Base-by-base conservation (phyloP, 2,797 vertebrate species). In the Halcyon smyrnensis region DNA sequence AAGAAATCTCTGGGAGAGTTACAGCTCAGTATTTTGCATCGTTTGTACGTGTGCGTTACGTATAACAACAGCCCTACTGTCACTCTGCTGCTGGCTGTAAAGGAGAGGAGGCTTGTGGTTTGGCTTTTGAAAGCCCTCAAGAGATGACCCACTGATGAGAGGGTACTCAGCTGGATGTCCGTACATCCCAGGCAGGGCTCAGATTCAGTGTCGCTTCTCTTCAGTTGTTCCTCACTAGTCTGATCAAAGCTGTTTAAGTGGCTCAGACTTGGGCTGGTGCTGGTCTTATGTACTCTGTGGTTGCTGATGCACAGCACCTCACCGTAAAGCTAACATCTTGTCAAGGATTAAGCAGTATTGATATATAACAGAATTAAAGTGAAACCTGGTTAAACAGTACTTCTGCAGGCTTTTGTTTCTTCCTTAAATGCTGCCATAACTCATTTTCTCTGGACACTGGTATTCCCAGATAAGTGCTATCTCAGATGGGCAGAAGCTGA, bases 121-220 rank as follows among this genome's bases (percentile, higher is more conserved):
- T 53, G 18, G 45, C 43, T 77, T 76, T 64, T 43, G 69, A 67
- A 79, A 68, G 30, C 50, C 68, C 46, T 86, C 43, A 43, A 68
- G 69, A 51, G 73, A 37, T 65, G 13, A 30, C 36, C n/a, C 16
- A 19, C 50, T 51, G 50, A 16, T 28, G 50, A 51, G 50, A 28
- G 50, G 27, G 50, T 51, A 51, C 62, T 74, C 19, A 57, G 41
- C 48, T 46, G 48, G 51, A 9, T 3, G 3, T 56, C 51, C 3
- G 0, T 27, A 12, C 1, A 2, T 80, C 63, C 48, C 30, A 53
- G 32, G 50, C 4, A 9, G 84, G 56, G 30, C 24, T 88, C 36
- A 69, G 77, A 12, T 56, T 5, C 0, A 0, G 13, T 5, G 32
- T 63, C 0, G 0, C 41, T 41, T 80, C 30, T 54, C 19, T 32